Percentiles rank a stretch among this genome's conserved stretches.
These are phyloP conservation scores for Perognathus longimembris DNA, from an alignment of 2,113 vertebrate species.

Conservation along the genomic window DNA sequence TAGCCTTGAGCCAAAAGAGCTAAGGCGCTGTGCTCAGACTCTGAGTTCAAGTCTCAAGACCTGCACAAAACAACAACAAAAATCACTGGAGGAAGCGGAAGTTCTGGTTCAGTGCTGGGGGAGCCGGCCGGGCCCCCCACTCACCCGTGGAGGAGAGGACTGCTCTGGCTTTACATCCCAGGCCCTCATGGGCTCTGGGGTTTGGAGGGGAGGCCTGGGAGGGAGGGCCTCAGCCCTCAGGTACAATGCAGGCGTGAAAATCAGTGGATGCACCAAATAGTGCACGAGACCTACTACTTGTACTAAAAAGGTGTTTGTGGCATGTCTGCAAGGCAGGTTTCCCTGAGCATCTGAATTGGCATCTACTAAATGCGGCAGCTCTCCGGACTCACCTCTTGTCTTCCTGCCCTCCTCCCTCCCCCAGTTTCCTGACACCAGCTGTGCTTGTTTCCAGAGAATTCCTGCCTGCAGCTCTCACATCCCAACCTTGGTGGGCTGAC, in stretches of 20 bases:
- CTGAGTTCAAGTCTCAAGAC: too few species aligned
- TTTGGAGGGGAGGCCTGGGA: too few species aligned
- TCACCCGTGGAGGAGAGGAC: too few species aligned
- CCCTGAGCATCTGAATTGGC: background rate
- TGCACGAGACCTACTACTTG: accelerated
- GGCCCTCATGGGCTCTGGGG: accelerated
- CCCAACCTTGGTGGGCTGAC: background rate
- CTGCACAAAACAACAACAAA: too few species aligned
- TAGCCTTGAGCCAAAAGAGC: too few species aligned
- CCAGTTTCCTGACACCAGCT: background rate
- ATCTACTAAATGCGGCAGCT: background rate
- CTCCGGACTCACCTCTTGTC: accelerated
- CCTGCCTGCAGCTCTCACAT: accelerated
- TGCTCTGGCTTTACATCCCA: background rate
- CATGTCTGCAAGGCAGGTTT: background rate
- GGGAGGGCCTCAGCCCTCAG: background rate
- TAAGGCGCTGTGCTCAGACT: too few species aligned
- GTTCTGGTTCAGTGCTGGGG: too few species aligned
- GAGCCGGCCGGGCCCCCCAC: too few species aligned
- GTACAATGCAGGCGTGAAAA: background rate
- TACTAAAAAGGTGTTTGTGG: background rate
- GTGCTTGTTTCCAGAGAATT: accelerated
- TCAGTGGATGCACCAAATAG: background rate
- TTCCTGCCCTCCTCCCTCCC: accelerated
- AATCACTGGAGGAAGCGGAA: too few species aligned